A percentile compares a stretch with the other conserved stretches of the same genome.
phyloP scores from a whole-genome alignment of 2,888 invertebrate genomes.

The Cheilosia grossa region DNA sequence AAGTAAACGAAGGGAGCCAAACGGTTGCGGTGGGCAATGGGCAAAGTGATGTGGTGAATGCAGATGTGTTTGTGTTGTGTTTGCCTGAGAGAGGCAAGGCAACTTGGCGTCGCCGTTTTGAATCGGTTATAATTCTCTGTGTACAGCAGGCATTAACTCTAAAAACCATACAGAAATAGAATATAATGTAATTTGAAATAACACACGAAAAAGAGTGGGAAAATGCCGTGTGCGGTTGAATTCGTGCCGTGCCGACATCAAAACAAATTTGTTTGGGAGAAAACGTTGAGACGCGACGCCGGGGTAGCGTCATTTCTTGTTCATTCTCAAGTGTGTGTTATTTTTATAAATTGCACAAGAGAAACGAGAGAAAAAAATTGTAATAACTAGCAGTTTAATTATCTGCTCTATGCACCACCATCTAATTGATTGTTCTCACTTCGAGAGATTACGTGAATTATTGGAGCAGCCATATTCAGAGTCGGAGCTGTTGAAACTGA shows the following conservation, averaged over 20 bases:
- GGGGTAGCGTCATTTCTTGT: constrained; percentile 46
- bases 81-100: constrained; percentile 26
- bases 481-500: not conserved
- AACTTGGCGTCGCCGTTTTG: constrained; percentile 53
- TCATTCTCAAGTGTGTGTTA: constrained; percentile 29
- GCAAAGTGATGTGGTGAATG: constrained; percentile 14
- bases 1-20: constrained; percentile 21
- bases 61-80: constrained; percentile 54
- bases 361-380: constrained; percentile 19
- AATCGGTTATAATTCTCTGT: constrained; percentile 47
- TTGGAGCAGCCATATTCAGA: constrained; percentile 33
- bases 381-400: constrained; percentile 40
- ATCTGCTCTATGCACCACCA: constrained; percentile 26
- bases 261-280: constrained; percentile 50
- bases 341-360: constrained; percentile 50
- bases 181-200: constrained; percentile 51
- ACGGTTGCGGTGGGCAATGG: constrained; percentile 2
- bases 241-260: constrained; percentile 55
- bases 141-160: constrained; percentile 60
- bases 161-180: constrained; percentile 70
- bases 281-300: constrained; percentile 27
- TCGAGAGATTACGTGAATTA: constrained; percentile 57
- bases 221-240: constrained; percentile 48
- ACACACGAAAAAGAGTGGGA: constrained; percentile 16
- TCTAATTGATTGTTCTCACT: constrained; percentile 49